Conservation (phyloP, 2,888 invertebrate genomes). For the Cheilosia vernalis region DNA sequence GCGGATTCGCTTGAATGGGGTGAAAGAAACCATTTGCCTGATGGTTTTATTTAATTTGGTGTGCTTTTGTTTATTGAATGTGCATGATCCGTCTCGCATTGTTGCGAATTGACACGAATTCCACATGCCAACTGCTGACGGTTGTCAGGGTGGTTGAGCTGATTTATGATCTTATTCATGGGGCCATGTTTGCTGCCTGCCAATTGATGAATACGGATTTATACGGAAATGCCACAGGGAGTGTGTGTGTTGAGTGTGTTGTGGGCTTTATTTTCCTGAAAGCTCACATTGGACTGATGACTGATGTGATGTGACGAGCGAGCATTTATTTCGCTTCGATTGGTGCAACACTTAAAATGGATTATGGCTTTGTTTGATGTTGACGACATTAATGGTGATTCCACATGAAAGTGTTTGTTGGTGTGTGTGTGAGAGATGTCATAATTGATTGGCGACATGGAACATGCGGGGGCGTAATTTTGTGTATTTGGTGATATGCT, state of each 20-base stretch:
- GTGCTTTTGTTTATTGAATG: conserved; percentile 68
- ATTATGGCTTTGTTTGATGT: conserved; percentile 49
- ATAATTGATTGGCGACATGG: conserved; percentile 24
- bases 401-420: conserved; percentile 5
- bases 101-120: conserved; percentile 61
- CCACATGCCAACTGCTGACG: conserved; percentile 14
- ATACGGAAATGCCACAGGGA: conserved; percentile 46
- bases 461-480: not conserved
- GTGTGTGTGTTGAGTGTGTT: conserved; percentile 1
- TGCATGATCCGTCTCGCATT: conserved; percentile 21
- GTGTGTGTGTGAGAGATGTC: conserved; percentile 22
- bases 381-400: conserved; percentile 42
- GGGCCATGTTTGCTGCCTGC: conserved; percentile 41
- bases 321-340: conserved; percentile 42
- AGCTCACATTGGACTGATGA: conserved; percentile 39
- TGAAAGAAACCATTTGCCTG: conserved; percentile 69
- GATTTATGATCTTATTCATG: conserved; percentile 66
- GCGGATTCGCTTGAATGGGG: conserved; percentile 55
- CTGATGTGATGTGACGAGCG: no score
- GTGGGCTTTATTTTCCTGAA: conserved; percentile 4
- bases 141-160: conserved; percentile 58
- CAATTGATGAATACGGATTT: conserved; percentile 71
- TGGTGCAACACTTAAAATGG: conserved; percentile 35
- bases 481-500: conserved; percentile 15
- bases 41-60: conserved; percentile 72